Evolutionary conservation across 2,888 invertebrate species (phyloP).

Genomic region (Cacoxenus indagator): DNA sequence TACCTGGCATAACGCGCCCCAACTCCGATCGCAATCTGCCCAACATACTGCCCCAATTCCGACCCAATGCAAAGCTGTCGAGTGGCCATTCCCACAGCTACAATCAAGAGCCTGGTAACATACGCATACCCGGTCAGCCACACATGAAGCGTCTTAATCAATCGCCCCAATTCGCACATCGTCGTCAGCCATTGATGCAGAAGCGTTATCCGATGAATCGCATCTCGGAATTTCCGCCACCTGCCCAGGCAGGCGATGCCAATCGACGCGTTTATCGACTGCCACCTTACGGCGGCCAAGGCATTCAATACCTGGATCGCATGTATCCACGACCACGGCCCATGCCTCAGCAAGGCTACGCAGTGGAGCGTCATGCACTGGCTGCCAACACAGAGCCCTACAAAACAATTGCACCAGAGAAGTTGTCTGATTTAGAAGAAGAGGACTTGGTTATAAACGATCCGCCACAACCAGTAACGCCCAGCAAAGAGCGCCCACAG

Average conservation of each 20-base stretch:
- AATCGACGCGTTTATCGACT: constrained; percentile 68
- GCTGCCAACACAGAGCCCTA: constrained; percentile 41
- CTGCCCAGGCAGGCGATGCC: constrained; percentile 48
- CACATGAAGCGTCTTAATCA: constrained; percentile 50
- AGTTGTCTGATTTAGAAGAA: constrained; percentile 63
- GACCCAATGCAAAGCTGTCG: constrained; percentile 77
- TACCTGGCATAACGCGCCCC: constrained; percentile 51
- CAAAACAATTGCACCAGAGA: constrained; percentile 45
- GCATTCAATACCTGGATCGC: constrained; percentile 43
- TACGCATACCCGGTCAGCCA: constrained; percentile 56
- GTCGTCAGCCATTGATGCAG: constrained; percentile 54
- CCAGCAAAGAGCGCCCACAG: constrained; percentile 55
- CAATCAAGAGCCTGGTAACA: constrained; percentile 67
- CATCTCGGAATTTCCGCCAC: constrained; percentile 57
- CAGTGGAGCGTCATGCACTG: constrained; percentile 56
- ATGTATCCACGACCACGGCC: constrained; percentile 53
- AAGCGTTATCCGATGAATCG: constrained; percentile 64
- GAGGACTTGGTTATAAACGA: constrained; percentile 71
- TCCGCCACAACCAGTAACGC: constrained; percentile 70
- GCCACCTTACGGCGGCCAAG: constrained; percentile 50
- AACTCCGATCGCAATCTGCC: constrained; percentile 71
- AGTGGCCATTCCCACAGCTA: constrained; percentile 67
- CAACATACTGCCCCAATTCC: constrained; percentile 80
- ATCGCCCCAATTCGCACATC: constrained; percentile 66
- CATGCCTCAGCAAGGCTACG: constrained; percentile 49